Base-by-base conservation (phyloP, 2,888 invertebrate genomes). In the Archips xylosteana region DNA sequence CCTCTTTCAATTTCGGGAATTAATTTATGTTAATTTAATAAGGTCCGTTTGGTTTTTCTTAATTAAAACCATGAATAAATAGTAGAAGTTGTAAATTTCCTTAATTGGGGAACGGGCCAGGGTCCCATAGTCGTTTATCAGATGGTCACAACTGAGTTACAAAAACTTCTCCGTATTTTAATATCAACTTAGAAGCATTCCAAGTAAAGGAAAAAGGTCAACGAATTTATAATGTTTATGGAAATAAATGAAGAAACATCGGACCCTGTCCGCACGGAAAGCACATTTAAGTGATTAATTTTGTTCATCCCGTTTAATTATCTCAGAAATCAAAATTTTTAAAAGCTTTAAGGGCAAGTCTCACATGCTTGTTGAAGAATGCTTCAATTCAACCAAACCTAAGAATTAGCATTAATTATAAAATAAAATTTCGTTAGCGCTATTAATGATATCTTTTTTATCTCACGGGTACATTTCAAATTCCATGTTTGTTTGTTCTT, bases 1-100 rank as follows among this genome's bases (percentile, higher is more conserved):
- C 51, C 79, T 78, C 80, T 78, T 79, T 78, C 80, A 81, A 80
- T 82, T 81, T 83, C 77, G 76, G 78, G 75, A 75, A 80, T 82
- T 85, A 85, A 85, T 85, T 82, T 85, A 85, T 85, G 82, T 76
- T 87, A 81, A 87, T 84, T 84, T 86, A 85, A 87, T 86, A 78
- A 81, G 77, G 76, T 70, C 61, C 61, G 69, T 69, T 69, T 68
- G 71, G 63, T 70, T 74, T 76, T 70, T 75, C 57, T 23, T 75
- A 64, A 73, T 70, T 68, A 69, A 76, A 70, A 36, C 54, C 23
- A 71, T 45, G 67, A 67, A 60, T 67, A 60, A 65, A 71, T 51
- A 70, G 60, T 23, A 9, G n/a, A 59, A 36, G 63, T 49, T 59
- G 64, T 69, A 73, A 49, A 68, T 73, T 60, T 73, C n/a, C 42